These are phyloP conservation scores for Eristalinus aeneus DNA, from an alignment of 2,888 invertebrate species.

Conservation along the genomic window DNA sequence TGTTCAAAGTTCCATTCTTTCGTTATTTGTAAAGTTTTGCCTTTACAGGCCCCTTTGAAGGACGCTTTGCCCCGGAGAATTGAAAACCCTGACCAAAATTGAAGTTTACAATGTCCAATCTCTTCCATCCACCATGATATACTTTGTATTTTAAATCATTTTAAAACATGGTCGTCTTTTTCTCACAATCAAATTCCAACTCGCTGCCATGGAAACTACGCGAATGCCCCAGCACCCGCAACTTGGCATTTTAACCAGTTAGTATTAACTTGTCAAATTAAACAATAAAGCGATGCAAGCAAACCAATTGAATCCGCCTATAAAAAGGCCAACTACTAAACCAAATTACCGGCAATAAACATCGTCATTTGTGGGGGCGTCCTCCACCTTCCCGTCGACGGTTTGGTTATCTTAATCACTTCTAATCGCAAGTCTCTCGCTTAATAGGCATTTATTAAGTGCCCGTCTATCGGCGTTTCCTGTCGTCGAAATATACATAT, in stretches of 20 bases:
- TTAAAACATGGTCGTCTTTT: no score
- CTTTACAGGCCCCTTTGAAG: no score
- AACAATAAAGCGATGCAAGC: neutral
- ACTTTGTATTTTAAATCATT: no score
- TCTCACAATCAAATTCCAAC: no score
- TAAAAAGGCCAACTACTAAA: neutral
- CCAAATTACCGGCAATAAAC: neutral
- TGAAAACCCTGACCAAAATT: no score
- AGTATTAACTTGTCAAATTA: constrained; percentile 17
- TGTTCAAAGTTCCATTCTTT: no score
- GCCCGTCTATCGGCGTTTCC: constrained; percentile 13
- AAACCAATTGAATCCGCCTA: neutral
- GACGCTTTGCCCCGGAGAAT: no score
- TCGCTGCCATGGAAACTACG: no score
- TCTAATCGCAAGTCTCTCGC: neutral
- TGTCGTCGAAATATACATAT: neutral
- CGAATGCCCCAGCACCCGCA: no score
- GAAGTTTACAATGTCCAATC: no score
- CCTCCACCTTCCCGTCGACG: neutral
- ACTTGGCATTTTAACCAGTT: neutral
- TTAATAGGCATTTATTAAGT: constrained; percentile 13
- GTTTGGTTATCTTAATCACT: neutral
- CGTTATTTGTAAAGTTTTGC: no score
- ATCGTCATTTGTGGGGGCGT: neutral
- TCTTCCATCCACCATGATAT: no score